Percentiles rank a stretch among this genome's conserved stretches.
These are phyloP conservation scores for Cerceris ruficornis DNA, from an alignment of 2,888 invertebrate genomes.

Conservation along the genomic window DNA sequence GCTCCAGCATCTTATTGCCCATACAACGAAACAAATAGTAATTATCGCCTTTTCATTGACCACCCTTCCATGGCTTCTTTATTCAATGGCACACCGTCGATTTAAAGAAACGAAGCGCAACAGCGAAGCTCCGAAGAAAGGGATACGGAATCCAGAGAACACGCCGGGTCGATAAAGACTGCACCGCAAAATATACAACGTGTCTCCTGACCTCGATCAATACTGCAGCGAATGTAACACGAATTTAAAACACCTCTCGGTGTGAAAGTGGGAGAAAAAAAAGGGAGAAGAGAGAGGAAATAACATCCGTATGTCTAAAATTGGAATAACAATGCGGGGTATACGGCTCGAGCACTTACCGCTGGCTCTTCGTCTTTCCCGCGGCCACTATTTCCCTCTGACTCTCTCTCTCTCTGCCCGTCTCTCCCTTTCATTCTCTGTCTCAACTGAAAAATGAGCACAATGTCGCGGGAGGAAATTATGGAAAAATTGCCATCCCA, in stretches of 20 bases:
- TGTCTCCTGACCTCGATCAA: conserved; percentile 49
- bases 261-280: background rate
- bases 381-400: too few relatives aligned
- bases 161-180: conserved; percentile 44
- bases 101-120: conserved; percentile 8
- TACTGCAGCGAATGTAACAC: conserved; percentile 41
- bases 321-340: conserved; percentile 1
- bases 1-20: conserved; percentile 11
- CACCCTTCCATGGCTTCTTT: background rate
- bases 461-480: too few relatives aligned
- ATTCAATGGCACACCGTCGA: background rate
- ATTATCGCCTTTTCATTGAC: conserved; percentile 45
- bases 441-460: too few relatives aligned
- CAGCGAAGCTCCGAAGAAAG: conserved; percentile 15
- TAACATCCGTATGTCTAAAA: background rate
- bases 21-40: conserved; percentile 42
- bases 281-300: background rate
- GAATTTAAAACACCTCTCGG: conserved; percentile 35
- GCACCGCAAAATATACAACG: conserved; percentile 27
- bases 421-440: too few relatives aligned
- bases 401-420: too few relatives aligned
- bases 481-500: too few relatives aligned
- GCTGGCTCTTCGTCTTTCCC: too few relatives aligned
- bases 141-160: conserved; percentile 17
- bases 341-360: too few relatives aligned